phyloP scores from a whole-genome alignment of 2,797 vertebrate species.

The Coluber constrictor region DNA sequence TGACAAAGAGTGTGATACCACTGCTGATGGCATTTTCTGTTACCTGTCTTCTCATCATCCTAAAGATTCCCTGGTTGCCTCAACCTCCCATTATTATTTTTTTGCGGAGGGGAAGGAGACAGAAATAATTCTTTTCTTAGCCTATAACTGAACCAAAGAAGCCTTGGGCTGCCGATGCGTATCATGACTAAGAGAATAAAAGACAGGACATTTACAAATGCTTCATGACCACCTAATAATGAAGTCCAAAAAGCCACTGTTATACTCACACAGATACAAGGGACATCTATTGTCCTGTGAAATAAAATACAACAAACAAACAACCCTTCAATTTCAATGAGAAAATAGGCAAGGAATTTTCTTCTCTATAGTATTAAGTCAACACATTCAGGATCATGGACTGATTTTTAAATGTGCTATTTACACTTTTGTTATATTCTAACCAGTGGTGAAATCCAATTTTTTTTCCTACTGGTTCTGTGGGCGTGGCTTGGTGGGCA shows the following conservation, averaged over 20 bases:
- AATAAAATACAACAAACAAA: background rate
- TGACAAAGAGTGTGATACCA: background rate
- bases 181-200: background rate
- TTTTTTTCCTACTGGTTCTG: too few species aligned
- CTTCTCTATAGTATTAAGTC: background rate
- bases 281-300: background rate
- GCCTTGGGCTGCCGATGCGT: accelerated
- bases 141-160: background rate
- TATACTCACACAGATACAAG: background rate
- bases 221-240: background rate
- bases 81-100: background rate
- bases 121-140: background rate
- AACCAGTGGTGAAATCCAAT: background rate
- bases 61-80: background rate
- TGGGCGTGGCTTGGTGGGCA: too few species aligned
- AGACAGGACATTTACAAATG: background rate
- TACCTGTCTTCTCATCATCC: background rate
- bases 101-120: background rate
- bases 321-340: background rate
- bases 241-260: background rate
- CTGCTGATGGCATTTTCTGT: background rate
- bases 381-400: background rate
- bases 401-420: background rate
- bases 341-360: background rate
- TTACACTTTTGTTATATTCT: background rate